Evolutionary conservation across 2,888 invertebrate species (phyloP), one percentile per base, ranked within the genome.

Genomic region (Melieria picta): DNA sequence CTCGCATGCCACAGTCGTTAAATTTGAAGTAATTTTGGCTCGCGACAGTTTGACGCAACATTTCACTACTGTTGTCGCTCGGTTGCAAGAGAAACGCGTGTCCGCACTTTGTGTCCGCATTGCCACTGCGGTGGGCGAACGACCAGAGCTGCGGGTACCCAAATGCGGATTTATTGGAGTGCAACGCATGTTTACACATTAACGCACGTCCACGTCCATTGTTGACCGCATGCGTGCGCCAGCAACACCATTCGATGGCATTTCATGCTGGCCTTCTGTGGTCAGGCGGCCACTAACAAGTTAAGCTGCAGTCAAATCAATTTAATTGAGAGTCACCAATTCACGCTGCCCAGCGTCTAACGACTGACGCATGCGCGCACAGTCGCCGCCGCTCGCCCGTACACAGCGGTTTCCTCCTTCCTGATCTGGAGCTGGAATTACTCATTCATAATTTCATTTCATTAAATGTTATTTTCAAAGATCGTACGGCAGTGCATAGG

Each of bases 311-410:
- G 52, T 30, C 52, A 58, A 80, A 81, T 81, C 80, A 82, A 82
- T 80, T 81, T 80, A 81, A 80, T 80, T 81, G 78, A 77, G 71
- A 71, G 69, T 68, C 52, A 57, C 56, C 70, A 69, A 62, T 60
- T 45, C 42, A 58, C 55, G 30, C 4, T 16, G 3, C 48, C 10
- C 30, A 42, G 4, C 45, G 7, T 11, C n/a, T 42, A 58, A 42
- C 61, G 10, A 48, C 11, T 46, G 45, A 42, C 45, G 5, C 61
- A 45, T 67, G 16, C 16, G 16, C 16, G 16, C 16, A 16, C 16
- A 16, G 16, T 16, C 16, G 16, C 7, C 47, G 30, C 5, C n/a
- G 30, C 7, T 6, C 47, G 13, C 7, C 7, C 46, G 62, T 46
- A 47, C 48, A 30, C 61, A 47, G 60, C 60, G 42, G 13, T 45